Evolutionary conservation across 2,113 vertebrate species (phyloP).

Genomic region (Spizaetus ornatus): DNA sequence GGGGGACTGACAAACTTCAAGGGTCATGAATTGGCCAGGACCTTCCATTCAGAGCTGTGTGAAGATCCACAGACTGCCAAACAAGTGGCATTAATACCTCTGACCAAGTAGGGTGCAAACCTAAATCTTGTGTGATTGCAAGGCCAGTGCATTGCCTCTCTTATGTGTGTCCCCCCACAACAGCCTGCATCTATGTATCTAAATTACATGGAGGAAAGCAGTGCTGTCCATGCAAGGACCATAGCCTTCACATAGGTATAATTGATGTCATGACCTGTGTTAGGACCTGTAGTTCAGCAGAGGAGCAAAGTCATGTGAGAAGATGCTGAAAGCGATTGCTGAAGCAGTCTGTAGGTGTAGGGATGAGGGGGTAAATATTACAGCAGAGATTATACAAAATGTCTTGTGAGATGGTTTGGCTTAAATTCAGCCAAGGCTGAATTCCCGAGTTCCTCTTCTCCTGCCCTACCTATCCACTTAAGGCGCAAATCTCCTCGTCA

Average conservation of each 20-base stretch:
- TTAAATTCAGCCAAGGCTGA: neutral
- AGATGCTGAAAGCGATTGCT: neutral
- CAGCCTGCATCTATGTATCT: neutral
- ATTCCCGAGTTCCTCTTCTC: neutral
- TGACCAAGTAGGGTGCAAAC: neutral
- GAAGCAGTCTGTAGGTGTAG: neutral
- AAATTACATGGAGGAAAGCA: neutral
- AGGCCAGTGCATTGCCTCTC: neutral
- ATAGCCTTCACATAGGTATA: neutral
- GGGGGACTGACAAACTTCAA: accelerated
- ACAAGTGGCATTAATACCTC: neutral
- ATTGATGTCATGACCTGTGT: neutral
- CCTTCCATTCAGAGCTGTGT: neutral
- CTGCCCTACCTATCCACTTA: neutral
- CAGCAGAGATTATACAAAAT: neutral
- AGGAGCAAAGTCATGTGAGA: neutral
- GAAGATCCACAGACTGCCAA: neutral
- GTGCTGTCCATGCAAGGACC: neutral
- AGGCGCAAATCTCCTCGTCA: neutral
- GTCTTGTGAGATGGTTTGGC: neutral
- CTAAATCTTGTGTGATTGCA: neutral
- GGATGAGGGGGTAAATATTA: neutral
- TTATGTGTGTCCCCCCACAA: neutral
- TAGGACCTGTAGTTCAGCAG: neutral
- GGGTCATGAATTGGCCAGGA: neutral